Conservation (phyloP, 2,888 invertebrate genomes). For the Erynnis tages region DNA sequence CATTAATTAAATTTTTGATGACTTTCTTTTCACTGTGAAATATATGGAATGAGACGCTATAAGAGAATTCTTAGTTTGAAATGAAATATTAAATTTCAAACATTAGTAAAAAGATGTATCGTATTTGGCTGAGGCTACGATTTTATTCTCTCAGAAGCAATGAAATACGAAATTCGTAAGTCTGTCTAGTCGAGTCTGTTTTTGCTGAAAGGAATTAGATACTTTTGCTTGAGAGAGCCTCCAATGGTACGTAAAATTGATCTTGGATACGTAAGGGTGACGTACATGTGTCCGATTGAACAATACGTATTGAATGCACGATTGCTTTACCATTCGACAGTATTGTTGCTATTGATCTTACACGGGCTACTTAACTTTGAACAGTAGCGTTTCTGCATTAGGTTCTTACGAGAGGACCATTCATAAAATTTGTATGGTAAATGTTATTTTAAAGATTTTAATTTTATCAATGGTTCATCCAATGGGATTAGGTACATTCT, state of each 20-base stretch:
- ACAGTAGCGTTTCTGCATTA: constrained; percentile 15
- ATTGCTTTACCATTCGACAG: constrained; percentile 47
- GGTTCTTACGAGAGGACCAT: constrained; percentile 5
- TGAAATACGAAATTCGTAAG: constrained; percentile 58
- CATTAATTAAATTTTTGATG: constrained; percentile 61
- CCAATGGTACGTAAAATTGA: constrained; percentile 74
- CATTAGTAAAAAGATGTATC: constrained; percentile 37
- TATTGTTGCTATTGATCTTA: constrained; percentile 57
- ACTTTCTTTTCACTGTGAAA: constrained; percentile 46
- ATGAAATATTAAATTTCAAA: constrained; percentile 19
- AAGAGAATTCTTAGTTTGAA: constrained; percentile 28
- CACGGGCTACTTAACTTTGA: constrained; percentile 51
- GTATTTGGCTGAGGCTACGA: too few relatives aligned
- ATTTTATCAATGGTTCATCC: neutral
- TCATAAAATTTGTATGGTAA: neutral
- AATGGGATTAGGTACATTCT: neutral
- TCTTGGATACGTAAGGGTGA: constrained; percentile 52
- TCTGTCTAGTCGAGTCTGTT: constrained; percentile 64
- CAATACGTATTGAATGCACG: constrained; percentile 40
- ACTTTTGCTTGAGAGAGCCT: constrained; percentile 67
- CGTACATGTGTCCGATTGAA: constrained; percentile 21
- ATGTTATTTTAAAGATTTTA: neutral
- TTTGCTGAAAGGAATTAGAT: constrained; percentile 71
- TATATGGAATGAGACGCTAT: constrained; percentile 43
- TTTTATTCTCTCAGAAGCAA: constrained; percentile 45